These are phyloP conservation scores for Poliocrania exsul DNA, from an alignment of 2,797 vertebrate genomes.

Conservation along the genomic window DNA sequence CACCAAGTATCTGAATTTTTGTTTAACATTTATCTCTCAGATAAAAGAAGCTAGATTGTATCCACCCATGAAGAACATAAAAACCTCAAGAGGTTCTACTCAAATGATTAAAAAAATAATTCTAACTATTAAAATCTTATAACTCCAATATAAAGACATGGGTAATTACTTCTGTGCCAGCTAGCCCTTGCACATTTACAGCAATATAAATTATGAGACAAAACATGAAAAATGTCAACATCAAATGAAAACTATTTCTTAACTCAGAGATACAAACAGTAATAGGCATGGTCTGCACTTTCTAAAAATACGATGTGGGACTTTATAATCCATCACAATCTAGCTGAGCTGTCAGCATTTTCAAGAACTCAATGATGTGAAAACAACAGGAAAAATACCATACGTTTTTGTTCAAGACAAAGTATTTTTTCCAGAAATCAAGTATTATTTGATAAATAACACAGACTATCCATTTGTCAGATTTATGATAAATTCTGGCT, in stretches of 20 bases:
- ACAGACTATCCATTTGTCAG: background rate
- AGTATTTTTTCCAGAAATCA: background rate
- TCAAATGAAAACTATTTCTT: background rate
- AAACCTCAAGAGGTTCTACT: background rate
- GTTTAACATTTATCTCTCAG: background rate
- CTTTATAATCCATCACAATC: background rate
- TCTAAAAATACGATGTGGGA: background rate
- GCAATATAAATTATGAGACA: background rate
- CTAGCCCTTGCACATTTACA: background rate
- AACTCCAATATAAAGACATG: background rate
- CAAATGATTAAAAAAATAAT: background rate
- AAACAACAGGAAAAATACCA: background rate
- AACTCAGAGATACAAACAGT: background rate
- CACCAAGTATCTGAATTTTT: background rate
- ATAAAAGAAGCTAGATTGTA: constrained; percentile 4
- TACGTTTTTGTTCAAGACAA: background rate
- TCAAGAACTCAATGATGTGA: background rate
- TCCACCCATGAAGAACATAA: background rate
- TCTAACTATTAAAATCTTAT: background rate
- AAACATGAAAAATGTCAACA: background rate
- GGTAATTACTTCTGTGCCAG: background rate
- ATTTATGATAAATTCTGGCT: background rate
- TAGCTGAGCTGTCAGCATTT: background rate
- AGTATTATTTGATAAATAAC: background rate
- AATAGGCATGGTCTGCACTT: background rate